A percentile compares a stretch with the other conserved stretches of the same genome.
These are phyloP conservation scores for Ctenoplectra terminalis DNA, from an alignment of 1,140 invertebrate species.

Conservation along the genomic window DNA sequence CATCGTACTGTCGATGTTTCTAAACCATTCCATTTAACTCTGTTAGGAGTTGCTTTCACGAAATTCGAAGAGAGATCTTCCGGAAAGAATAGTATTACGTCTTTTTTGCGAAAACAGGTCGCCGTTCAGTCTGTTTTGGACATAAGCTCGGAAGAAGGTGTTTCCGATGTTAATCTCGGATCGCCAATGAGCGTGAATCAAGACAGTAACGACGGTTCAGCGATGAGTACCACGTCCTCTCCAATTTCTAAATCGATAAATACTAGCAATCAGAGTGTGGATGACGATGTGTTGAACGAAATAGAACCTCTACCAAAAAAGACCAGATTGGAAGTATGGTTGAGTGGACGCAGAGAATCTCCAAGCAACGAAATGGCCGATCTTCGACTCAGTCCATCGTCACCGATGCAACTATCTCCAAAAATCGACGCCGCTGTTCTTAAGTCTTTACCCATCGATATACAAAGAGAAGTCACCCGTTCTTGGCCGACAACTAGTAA, in stretches of 20 bases:
- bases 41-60: conserved; percentile 90
- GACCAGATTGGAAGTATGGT: conserved; percentile 82
- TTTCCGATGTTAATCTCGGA: conserved; percentile 71
- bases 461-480: conserved; percentile 76
- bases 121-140: conserved; percentile 88
- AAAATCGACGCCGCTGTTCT: conserved; percentile 72
- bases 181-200: conserved; percentile 79
- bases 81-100: conserved; percentile 86
- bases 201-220: conserved; percentile 75
- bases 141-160: conserved; percentile 77
- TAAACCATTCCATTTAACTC: conserved; percentile 90
- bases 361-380: conserved; percentile 80
- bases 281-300: conserved; percentile 84
- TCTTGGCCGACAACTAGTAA: conserved; percentile 77
- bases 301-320: conserved; percentile 89
- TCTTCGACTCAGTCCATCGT: conserved; percentile 76
- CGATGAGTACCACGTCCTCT: conserved; percentile 63
- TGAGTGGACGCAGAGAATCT: conserved; percentile 78
- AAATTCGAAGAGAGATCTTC: conserved; percentile 89
- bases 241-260: conserved; percentile 62
- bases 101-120: conserved; percentile 87
- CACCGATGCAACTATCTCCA: conserved; percentile 76
- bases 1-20: conserved; percentile 88
- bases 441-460: conserved; percentile 76
- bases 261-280: conserved; percentile 60